Conservation (phyloP, 2,888 invertebrate genomes). For the Myopa tessellatipennis region DNA sequence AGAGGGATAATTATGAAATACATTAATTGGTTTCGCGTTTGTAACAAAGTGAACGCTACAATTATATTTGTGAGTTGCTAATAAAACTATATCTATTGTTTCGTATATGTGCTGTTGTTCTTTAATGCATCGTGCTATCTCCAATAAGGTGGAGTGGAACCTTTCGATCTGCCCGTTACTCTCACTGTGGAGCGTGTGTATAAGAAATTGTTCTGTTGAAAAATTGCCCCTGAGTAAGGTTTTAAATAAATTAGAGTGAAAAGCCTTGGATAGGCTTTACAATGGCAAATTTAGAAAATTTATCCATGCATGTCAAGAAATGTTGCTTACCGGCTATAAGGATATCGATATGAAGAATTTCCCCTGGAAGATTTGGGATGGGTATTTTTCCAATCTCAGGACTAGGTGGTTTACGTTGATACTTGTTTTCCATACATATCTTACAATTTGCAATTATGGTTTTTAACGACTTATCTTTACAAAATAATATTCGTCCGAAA, state of each 20-base stretch:
- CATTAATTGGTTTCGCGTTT: constrained; percentile 32
- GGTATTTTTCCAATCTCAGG: constrained; percentile 40
- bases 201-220: constrained; percentile 25
- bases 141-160: constrained; percentile 42
- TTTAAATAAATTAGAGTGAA: constrained; percentile 34
- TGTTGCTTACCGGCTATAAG: constrained; percentile 32
- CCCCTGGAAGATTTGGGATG: constrained; percentile 36
- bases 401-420: constrained; percentile 38
- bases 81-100: constrained; percentile 41
- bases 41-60: constrained; percentile 40
- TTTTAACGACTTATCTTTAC: constrained; percentile 37
- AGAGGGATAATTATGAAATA: constrained; percentile 13
- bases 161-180: constrained; percentile 45
- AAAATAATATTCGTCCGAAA: constrained; percentile 36
- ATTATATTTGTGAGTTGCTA: constrained; percentile 44
- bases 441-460: constrained; percentile 37
- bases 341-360: constrained; percentile 35
- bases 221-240: constrained; percentile 40
- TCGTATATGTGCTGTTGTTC: constrained; percentile 43
- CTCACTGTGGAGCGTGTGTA: constrained; percentile 45
- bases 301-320: constrained; percentile 38
- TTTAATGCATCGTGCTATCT: constrained; percentile 46
- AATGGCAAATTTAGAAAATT: constrained; percentile 38
- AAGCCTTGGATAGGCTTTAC: constrained; percentile 36
- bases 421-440: constrained; percentile 41